Evolutionary conservation across 2,888 invertebrate species (phyloP).

Genomic region (Himalopsyche kuldschensis): DNA sequence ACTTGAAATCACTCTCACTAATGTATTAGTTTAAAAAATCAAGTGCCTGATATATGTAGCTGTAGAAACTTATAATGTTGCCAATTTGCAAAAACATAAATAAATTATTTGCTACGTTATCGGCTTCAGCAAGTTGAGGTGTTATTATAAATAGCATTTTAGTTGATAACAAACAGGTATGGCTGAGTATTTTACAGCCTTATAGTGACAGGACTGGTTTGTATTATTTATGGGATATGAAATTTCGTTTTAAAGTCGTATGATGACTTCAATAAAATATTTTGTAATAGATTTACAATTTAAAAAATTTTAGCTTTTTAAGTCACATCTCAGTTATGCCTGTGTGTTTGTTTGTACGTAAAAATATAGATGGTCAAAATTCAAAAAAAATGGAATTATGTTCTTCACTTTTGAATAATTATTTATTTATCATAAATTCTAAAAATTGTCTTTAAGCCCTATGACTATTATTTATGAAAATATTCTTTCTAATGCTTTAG

Average conservation of each 20-base stretch:
- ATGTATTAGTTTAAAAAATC: conserved; percentile 12
- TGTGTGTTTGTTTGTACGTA: background rate
- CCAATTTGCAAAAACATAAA: conserved; percentile 8
- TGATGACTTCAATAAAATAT: no score
- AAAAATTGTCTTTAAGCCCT: background rate
- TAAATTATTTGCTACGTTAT: background rate
- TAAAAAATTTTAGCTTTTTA: no score
- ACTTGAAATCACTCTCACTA: background rate
- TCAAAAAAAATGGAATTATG: background rate
- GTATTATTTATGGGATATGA: no score
- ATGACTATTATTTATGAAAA: background rate
- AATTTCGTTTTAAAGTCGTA: no score
- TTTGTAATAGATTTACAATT: no score
- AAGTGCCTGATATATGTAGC: conserved; percentile 33
- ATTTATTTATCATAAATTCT: background rate
- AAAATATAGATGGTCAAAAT: background rate
- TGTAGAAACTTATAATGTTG: conserved; percentile 7
- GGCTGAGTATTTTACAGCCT: no score
- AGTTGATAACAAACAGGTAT: no score
- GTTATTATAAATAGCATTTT: background rate
- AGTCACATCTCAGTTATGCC: background rate
- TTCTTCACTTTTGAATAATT: background rate
- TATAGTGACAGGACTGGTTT: no score
- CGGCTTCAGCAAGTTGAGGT: background rate
- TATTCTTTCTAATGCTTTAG: background rate